Evolutionary conservation across 2,797 vertebrate species (phyloP).

Genomic region (Prunella strophiata): DNA sequence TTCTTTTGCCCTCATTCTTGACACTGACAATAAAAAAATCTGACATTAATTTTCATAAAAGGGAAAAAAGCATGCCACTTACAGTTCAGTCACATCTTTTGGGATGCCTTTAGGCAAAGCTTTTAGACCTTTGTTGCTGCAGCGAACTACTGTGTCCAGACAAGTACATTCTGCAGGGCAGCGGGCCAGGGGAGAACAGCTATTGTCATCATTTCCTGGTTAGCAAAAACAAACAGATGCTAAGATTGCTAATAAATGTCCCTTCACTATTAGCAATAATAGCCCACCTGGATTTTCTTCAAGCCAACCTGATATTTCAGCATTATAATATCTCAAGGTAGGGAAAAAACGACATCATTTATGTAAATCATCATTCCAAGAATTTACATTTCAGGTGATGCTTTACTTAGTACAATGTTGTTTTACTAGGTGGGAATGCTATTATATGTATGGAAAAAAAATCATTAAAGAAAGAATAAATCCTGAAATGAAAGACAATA

Average conservation of each 20-base stretch:
- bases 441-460: neutral
- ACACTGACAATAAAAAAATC: neutral
- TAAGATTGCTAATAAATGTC: neutral
- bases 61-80: slow-evolving; percentile 72
- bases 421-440: neutral
- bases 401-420: neutral
- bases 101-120: slow-evolving; percentile 92
- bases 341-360: neutral
- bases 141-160: slow-evolving; percentile 96
- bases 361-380: neutral
- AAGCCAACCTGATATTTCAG: neutral
- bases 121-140: slow-evolving; percentile 95
- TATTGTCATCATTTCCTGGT: slow-evolving; percentile 94
- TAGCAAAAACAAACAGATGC: slow-evolving; percentile 25
- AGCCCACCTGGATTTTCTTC: neutral
- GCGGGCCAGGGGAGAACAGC: slow-evolving; percentile 90
- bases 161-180: slow-evolving; percentile 95
- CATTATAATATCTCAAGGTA: neutral
- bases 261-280: neutral
- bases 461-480: neutral
- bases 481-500: neutral
- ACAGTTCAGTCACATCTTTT: slow-evolving; percentile 96
- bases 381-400: neutral
- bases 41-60: neutral
- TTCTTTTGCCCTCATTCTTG: neutral